Evolutionary conservation across 2,113 vertebrate species (phyloP).

Genomic region (Triplophysa siluroides): DNA sequence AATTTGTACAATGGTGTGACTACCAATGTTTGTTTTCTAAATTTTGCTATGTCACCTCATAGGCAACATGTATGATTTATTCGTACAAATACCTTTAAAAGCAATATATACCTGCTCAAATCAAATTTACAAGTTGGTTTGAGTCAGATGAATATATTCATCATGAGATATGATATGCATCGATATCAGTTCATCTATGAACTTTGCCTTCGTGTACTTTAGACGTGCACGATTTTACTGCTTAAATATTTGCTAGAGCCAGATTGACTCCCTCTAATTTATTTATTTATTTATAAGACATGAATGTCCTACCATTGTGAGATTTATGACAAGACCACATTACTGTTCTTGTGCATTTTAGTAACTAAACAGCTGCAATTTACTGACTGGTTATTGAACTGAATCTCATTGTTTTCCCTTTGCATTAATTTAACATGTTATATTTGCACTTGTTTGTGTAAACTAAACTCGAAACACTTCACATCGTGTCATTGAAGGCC

Average conservation of each 20-base stretch:
- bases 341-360: not conserved
- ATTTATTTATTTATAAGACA: conserved; percentile 2
- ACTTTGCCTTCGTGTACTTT: conserved; percentile 12
- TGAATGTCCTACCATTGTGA: not conserved
- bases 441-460: conserved; percentile 17
- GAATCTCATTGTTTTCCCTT: not conserved
- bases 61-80: no score
- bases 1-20: no score
- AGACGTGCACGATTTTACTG: not conserved
- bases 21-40: no score
- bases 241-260: conserved; percentile 10
- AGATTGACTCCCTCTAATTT: conserved; percentile 3
- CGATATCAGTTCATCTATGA: not conserved
- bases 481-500: conserved; percentile 1
- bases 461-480: conserved; percentile 3
- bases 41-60: no score
- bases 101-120: not conserved
- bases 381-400: not conserved
- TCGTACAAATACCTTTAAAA: not conserved
- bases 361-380: not conserved
- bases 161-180: not conserved
- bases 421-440: not conserved
- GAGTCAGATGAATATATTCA: no score
- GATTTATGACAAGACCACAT: not conserved
- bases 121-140: not conserved